Base-by-base conservation (phyloP, 2,797 vertebrate species). In the Phoxinus dragarum region DNA sequence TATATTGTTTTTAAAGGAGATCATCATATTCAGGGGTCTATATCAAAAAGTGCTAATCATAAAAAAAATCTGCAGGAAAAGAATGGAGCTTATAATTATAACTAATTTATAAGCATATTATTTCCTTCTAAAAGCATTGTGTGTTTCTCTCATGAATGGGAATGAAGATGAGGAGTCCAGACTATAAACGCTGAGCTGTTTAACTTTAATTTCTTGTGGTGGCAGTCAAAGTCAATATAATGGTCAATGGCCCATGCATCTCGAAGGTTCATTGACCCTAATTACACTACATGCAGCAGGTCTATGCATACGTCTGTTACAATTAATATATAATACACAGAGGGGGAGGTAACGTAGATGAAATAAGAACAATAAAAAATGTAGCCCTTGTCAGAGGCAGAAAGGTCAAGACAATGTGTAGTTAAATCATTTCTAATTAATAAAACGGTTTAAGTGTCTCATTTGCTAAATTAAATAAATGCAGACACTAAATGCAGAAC, bases 181-280 rank as follows among this genome's bases (percentile, higher is more conserved):
- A 92, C 92, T 87, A 90, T 93, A 93, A 92, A 93, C 80, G 90
- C 88, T 61, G 88, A 92, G 90, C 90, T 90, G 91, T 93, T 94
- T 93, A 93, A 93, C 92, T 94, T 95, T 94, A 94, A 96, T 95
- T 95, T 94, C 94, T 94, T 94, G 93, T 93, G 92, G 94, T 95
- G 93, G 93, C 93, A 95, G 93, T 95, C 93, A 93, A 93, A 95
- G 94, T 95, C 94, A 94, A 95, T 96, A 95, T 94, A 92, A 91
- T 93, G 93, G 93, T 94, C 95, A 95, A 95, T 95, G 95, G 94
- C 72, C 94, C 93, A 84, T 95, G 93, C 90, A 93, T 92, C 89
- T 92, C 76, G 86, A 91, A 94, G 94, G 94, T 94, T 95, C 94
- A 94, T 94, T 95, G 94, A 92, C 93, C 91, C 93, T 95, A 94